Evolutionary conservation across 2,797 vertebrate genomes (phyloP).

Genomic region (Chelon auratus): DNA sequence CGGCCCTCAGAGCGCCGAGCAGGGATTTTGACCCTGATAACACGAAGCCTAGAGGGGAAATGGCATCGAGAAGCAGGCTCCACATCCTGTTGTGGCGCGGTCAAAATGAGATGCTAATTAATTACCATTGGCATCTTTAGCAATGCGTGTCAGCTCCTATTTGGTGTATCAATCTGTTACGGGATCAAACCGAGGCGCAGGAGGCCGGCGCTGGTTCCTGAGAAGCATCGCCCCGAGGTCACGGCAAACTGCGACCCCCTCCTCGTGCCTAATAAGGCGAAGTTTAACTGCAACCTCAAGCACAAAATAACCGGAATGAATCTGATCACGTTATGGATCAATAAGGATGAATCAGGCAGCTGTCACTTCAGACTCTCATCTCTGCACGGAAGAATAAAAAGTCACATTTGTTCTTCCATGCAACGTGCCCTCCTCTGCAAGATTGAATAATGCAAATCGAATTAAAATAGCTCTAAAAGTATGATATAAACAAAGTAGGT

Average conservation of each 20-base stretch:
- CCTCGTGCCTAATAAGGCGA: conserved; percentile 26
- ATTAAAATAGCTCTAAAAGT: conserved; percentile 39
- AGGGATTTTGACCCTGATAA: conserved; percentile 92
- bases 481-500: conserved; percentile 70
- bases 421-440: too few relatives aligned
- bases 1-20: conserved; percentile 87
- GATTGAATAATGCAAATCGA: neutral
- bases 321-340: conserved; percentile 69
- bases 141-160: conserved; percentile 94
- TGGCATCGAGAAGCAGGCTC: conserved; percentile 90
- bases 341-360: conserved; percentile 55
- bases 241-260: conserved; percentile 7
- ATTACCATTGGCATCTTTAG: conserved; percentile 98
- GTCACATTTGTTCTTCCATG: too few relatives aligned
- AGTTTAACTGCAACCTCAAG: conserved; percentile 30
- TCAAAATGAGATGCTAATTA: conserved; percentile 99
- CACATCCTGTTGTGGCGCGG: conserved; percentile 91
- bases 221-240: conserved; percentile 72
- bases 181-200: conserved; percentile 77
- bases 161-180: conserved; percentile 89
- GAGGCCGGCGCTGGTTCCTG: conserved; percentile 54
- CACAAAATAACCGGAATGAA: conserved; percentile 32
- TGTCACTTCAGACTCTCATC: conserved; percentile 16
- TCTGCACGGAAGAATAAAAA: too few relatives aligned
- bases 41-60: conserved; percentile 89